Evolutionary conservation across 64 coral and sea anemone genomes (phyloP).

Genomic region (Montipora efflorescens): DNA sequence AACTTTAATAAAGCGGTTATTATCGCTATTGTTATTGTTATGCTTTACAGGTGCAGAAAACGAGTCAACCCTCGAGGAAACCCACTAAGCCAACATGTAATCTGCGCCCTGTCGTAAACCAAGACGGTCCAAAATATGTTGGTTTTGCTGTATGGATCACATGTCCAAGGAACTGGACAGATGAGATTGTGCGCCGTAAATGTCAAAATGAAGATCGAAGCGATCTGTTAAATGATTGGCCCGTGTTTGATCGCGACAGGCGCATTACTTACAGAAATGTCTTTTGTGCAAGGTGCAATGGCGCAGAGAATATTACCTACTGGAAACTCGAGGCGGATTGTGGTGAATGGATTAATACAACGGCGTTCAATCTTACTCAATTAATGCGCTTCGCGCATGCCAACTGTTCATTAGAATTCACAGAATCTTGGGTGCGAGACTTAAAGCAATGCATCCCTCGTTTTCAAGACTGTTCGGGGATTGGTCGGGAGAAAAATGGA

Average conservation of each 20-base stretch:
- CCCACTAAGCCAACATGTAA: background rate
- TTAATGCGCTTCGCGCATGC: too few relatives aligned
- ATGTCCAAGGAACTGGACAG: conserved; percentile 8
- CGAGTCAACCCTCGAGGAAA: background rate
- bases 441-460: too few relatives aligned
- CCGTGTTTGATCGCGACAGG: conserved; percentile 8
- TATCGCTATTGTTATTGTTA: too few relatives aligned
- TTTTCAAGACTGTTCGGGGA: too few relatives aligned
- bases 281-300: background rate
- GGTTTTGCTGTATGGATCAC: conserved; percentile 12
- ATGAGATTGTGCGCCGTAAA: background rate
- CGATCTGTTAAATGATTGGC: conserved; percentile 5
- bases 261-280: conserved; percentile 41
- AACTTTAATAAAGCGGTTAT: too few relatives aligned
- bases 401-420: too few relatives aligned
- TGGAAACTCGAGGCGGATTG: background rate
- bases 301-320: background rate
- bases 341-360: background rate
- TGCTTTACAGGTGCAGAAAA: background rate
- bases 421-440: too few relatives aligned
- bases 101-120: background rate
- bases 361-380: background rate
- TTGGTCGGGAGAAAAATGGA: too few relatives aligned
- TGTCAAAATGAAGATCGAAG: too few relatives aligned
- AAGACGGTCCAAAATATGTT: background rate